Base-by-base conservation (phyloP, 2,797 vertebrate genomes). In the Crenichthys baileyi region DNA sequence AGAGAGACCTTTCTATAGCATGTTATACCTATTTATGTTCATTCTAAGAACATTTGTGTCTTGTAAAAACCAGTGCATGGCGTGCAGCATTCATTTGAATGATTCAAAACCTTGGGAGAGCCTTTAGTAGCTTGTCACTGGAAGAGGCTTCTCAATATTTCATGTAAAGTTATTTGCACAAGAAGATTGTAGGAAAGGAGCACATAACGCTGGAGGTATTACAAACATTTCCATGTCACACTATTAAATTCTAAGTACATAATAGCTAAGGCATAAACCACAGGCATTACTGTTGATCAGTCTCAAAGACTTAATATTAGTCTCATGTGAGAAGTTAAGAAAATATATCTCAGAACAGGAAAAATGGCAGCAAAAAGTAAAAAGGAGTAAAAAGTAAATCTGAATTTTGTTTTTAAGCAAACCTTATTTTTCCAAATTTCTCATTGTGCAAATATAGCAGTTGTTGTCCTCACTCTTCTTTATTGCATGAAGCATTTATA, bases 101-200 rank as follows among this genome's bases (percentile, higher is more conserved):
- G 88, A 94, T 94, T 93, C 87, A 94, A 79, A 85, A 79, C 72
- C 76, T 77, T 67, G 68, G 41, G 83, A 85, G 82, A 86, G 80
- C 77, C 72, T 46, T 72, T 70, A 22, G 87, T 84, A 78, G 84
- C 87, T 79, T 74, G 51, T 81, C 81, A 73, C 60, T 24, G 74
- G 50, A 81, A 83, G 74, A 81, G 53, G 65, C 83, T 84, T 63
- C 72, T 95, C 65, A 92, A 93, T 94, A 77, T 93, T 94, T 95
- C 71, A 94, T 93, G 79, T 44, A 79, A 80, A 75, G 80, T 87
- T 86, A 92, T 51, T 48, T 76, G 80, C 83, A 76, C 74, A 86
- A 86, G 83, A 68, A 87, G 86, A 84, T 83, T 81, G 79, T 75
- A 63, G 78, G 79, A 87, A 78, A 79, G 20, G 44, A 56, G 13